Base-by-base conservation (phyloP, 1,140 invertebrate genomes). In the Plectus sambesii region DNA sequence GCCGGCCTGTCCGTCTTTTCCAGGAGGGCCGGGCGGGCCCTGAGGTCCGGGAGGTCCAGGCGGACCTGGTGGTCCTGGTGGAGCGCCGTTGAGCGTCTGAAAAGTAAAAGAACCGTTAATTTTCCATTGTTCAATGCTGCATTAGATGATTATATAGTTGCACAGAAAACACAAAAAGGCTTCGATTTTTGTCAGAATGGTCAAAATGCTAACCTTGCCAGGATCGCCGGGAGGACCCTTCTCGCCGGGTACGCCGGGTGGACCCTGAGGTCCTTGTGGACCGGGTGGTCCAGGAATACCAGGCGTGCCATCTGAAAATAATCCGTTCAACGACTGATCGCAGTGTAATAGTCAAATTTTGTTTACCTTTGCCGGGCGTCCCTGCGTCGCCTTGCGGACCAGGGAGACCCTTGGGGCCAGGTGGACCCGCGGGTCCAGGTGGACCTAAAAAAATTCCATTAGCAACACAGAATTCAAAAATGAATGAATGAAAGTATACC, bases 381-480 rank as follows among this genome's bases (percentile, higher is more conserved):
- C 63, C 63, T 3, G 63, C 55, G 20, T 62, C 60, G 37, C 63
- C 63, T 48, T 66, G 62, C n/a, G 66, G 63, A 40, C 63, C 63
- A 20, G 65, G 62, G 20, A 60, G 39, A 22, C 58, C 58, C 35
- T 65, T 65, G 9, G 64, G 64, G 26, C 63, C 59, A 15, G 62
- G 62, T 26, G 62, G 62, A 39, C 62, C 62, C 8, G 58, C 42
- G 15, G 63, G 61, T 45, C 62, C 61, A 23, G 60, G 56, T 12
- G 60, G 59, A 9, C 37, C 37, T 22, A 3, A 24, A 12, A 5
- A 12, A 29, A 38, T 8, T 39, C 12, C 30, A 33, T 12, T 33
- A 17, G 30, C 17, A 33, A 33, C 12, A 17, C 12, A 33, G 17
- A 5, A 39, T 33, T 2, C 3, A 36, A 47, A 45, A n/a, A 2